Evolutionary conservation across 2,888 invertebrate species (phyloP), one percentile per base, ranked within the genome.

Genomic region (Odontothrips loti): DNA sequence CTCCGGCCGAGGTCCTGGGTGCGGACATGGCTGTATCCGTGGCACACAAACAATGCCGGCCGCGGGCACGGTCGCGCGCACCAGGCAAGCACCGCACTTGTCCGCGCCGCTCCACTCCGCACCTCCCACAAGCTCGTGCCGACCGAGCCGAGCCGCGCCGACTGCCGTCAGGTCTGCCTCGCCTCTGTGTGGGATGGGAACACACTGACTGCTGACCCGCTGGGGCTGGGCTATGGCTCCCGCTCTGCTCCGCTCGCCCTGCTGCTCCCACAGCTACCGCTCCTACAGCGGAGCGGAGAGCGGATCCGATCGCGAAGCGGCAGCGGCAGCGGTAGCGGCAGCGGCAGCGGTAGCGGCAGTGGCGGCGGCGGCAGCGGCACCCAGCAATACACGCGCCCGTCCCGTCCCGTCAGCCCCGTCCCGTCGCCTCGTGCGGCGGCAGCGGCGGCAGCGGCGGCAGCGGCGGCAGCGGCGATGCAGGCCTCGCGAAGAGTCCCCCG

Each of bases 181-280:
- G 34, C 34, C 34, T 43, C 34, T 43, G 34, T 6, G 3, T 43
- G 34, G 34, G 34, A 2, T 43, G 58, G 58, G 15, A 17, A 75
- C 23, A 27, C 27, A 75, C 68, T 75, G 68, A 75, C 68, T 75
- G 27, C 68, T 75, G 68, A 27, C 27, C 68, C 68, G 68, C 68
- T 68, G 27, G 12, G 15, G 58, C 58, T n/a, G n/a, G n/a, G n/a
- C n/a, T n/a, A n/a, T n/a, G 51, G 34, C 34, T 43, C 34, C 34
- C 6, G 34, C 34, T n/a, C 34, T 43, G 34, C 34, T 43, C 34
- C 34, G 6, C 34, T 43, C 34, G 34, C 34, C 34, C 34, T 43
- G 34, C 34, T 43, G 3, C 34, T 43, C 3, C 34, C 34, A 2
- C n/a, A n/a, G n/a, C 34, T 43, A 43, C 34, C 6, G 6, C 34